Conservation (phyloP, 2,797 vertebrate species). For the Danio choprae region DNA sequence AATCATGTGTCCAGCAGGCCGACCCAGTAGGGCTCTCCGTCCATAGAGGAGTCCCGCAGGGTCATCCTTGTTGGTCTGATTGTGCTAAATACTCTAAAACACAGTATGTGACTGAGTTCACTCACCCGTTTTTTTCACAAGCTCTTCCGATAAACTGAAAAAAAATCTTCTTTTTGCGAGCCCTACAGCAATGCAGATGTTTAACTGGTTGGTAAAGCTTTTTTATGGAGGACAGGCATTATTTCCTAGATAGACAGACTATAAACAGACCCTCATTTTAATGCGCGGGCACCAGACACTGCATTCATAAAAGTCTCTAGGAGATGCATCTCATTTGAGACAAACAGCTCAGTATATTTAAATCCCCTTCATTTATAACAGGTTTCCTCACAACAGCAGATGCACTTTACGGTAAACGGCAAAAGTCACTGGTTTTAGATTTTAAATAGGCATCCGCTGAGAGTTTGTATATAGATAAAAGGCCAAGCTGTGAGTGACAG, state of each 20-base stretch:
- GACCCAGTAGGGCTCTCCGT: conserved; percentile 42
- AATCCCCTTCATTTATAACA: background rate
- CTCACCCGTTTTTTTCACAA: conserved; percentile 22
- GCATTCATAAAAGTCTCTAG: conserved; percentile 24
- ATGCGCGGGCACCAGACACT: background rate
- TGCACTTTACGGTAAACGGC: background rate
- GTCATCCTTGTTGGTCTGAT: conserved; percentile 59
- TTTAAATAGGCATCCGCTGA: conserved; percentile 12
- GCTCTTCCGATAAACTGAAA: conserved; percentile 5
- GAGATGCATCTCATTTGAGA: conserved; percentile 9
- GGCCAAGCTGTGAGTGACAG: conserved; percentile 54
- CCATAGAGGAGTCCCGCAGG: conserved; percentile 23
- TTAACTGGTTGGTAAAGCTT: conserved; percentile 12
- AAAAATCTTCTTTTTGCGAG: background rate
- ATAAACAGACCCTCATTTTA: conserved; percentile 12
- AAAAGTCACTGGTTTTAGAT: conserved; percentile 9
- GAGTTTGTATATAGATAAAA: background rate
- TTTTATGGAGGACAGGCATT: conserved; percentile 24
- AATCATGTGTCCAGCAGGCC: conserved; percentile 64
- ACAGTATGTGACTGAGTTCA: conserved; percentile 64
- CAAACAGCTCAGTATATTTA: conserved; percentile 7
- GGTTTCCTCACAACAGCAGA: background rate
- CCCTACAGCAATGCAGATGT: conserved; percentile 26
- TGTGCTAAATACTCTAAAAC: conserved; percentile 60
- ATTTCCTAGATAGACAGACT: background rate